These are phyloP conservation scores for Xylocopa sonorina DNA, from an alignment of 1,140 invertebrate genomes.

Conservation along the genomic window DNA sequence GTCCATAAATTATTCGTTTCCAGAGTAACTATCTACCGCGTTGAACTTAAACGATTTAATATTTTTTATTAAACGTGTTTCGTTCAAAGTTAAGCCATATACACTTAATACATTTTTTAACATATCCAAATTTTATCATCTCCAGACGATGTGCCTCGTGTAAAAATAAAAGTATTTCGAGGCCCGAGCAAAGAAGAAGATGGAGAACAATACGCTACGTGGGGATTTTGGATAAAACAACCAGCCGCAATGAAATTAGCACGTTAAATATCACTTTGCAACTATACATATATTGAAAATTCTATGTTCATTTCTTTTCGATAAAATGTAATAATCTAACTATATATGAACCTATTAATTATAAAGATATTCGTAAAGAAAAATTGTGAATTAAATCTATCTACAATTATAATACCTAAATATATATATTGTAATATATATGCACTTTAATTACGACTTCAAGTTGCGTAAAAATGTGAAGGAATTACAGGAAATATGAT, in stretches of 20 bases:
- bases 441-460: too few relatives aligned
- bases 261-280: neutral
- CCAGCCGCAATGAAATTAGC: conserved; percentile 70
- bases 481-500: neutral
- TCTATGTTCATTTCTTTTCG: neutral
- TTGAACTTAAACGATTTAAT: too few relatives aligned
- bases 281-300: neutral
- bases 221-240: conserved; percentile 89
- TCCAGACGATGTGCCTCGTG: conserved; percentile 80
- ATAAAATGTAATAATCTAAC: too few relatives aligned
- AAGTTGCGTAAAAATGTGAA: neutral
- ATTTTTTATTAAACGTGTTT: too few relatives aligned
- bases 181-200: conserved; percentile 81
- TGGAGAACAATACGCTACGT: conserved; percentile 84
- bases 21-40: too few relatives aligned
- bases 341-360: too few relatives aligned
- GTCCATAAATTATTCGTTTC: too few relatives aligned
- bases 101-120: conserved; percentile 63
- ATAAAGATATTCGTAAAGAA: too few relatives aligned
- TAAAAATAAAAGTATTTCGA: conserved; percentile 87
- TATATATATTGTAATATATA: too few relatives aligned
- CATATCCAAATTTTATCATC: conserved; percentile 3
- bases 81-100: too few relatives aligned
- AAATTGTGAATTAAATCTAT: too few relatives aligned
- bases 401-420: too few relatives aligned